Evolutionary conservation across 2,888 invertebrate species (phyloP).

Genomic region (Netelia inedita): DNA sequence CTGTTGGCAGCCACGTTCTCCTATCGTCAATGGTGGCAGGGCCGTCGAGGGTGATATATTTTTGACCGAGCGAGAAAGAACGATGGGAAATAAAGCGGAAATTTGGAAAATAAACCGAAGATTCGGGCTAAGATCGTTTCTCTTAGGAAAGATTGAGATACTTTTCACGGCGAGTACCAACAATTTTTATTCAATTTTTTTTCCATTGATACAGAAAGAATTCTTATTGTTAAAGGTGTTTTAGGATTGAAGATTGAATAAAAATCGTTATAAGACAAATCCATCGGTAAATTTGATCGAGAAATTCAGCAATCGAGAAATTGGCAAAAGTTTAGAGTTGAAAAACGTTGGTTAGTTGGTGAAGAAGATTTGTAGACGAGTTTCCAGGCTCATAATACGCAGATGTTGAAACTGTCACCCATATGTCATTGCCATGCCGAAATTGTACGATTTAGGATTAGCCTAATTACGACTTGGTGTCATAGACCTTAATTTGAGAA

Average conservation of each 20-base stretch:
- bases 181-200: neutral
- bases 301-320: no score
- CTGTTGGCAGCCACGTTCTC: conserved; percentile 9
- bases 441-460: no score
- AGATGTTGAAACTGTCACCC: no score
- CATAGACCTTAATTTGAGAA: no score
- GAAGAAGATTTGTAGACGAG: no score
- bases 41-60: conserved; percentile 32
- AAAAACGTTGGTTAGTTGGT: no score
- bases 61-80: neutral
- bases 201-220: neutral
- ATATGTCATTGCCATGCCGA: no score
- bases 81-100: conserved; percentile 36
- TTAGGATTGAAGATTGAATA: neutral
- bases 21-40: neutral
- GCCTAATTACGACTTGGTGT: no score
- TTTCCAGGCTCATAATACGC: no score
- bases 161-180: neutral
- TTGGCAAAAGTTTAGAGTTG: no score
- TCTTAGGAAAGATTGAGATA: conserved; percentile 8
- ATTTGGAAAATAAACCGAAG: conserved; percentile 2
- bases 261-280: no score
- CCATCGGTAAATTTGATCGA: no score
- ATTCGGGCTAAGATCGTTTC: neutral
- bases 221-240: neutral